Evolutionary conservation across 2,888 invertebrate species (phyloP), one percentile per base, ranked within the genome.

Genomic region (Ptychoptera albimana): DNA sequence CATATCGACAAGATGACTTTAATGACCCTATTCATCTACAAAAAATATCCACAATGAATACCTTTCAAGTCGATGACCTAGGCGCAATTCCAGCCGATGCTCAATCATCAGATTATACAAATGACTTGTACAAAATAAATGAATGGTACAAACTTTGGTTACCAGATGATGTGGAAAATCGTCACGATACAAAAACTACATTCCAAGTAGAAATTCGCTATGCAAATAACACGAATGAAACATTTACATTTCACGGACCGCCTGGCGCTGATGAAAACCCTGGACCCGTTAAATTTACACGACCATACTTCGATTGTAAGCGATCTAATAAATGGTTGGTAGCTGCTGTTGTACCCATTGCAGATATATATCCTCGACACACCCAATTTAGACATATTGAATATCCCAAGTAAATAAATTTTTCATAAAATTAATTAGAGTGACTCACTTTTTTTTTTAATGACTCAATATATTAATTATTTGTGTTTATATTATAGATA

Each of bases 281-380:
- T 2, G 91, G 94, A 2, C 96, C 96, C 11, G 87, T 97, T 0
- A 82, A 86, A 60, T 94, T 88, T 81, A 92, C 91, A 1, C 72
- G 82, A 46, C 96, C 96, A 0, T 97, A 96, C 61, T 97, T 89
- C 61, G 96, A 97, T 69, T 97, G 96, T 61, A 89, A 87, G 6
- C 71, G 93, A 50, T 83, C 93, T 1, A 93, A 96, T 65, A 85
- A 92, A 59, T 97, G 97, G 97, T 69, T 96, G 32, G 83, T 96
- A 8, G 86, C 83, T 16, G 94, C 93, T 1, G 86, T 92, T 2
- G 85, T 89, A 15, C 96, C 96, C 0, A 84, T 97, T 35, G 91
- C 91, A 4, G 97, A 97, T 60, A 89, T 93, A 52, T 93, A 85
- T 66, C 94, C 94, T 0, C 71, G 92, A 11, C 92, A 93, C 60